Evolutionary conservation across 2,888 invertebrate genomes (phyloP).

Genomic region (Frankliniella intonsa): DNA sequence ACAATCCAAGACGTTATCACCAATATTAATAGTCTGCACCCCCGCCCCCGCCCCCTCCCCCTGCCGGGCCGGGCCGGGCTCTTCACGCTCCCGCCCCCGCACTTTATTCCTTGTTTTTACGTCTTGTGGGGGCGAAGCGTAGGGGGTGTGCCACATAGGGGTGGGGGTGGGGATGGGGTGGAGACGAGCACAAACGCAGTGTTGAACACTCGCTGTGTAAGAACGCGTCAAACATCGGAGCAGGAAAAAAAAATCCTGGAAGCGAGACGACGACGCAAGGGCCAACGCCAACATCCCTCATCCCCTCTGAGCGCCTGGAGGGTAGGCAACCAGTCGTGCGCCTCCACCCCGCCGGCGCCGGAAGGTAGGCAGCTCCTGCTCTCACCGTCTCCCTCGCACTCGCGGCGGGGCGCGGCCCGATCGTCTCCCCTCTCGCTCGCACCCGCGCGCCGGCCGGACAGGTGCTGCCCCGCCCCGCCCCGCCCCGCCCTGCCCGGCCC

Average conservation of each 20-base stretch:
- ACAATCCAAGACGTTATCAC: constrained; percentile 18
- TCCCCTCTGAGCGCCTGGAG: too few relatives aligned
- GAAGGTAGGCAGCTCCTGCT: too few relatives aligned
- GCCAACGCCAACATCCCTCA: too few relatives aligned
- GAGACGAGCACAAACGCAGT: neutral
- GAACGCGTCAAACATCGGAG: too few relatives aligned
- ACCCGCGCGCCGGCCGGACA: neutral
- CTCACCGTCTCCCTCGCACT: too few relatives aligned
- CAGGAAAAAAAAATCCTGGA: too few relatives aligned
- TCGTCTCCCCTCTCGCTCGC: neutral
- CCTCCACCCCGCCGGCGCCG: too few relatives aligned
- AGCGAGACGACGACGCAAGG: too few relatives aligned
- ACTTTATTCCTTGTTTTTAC: neutral
- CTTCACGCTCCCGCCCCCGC: neutral
- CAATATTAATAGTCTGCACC: constrained; percentile 3
- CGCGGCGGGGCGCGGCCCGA: too few relatives aligned
- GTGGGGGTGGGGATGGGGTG: neutral
- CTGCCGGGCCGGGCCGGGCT: too few relatives aligned
- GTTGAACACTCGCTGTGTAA: too few relatives aligned
- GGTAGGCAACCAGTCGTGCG: too few relatives aligned
- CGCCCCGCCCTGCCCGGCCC: neutral
- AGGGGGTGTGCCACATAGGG: neutral
- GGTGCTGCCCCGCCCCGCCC: neutral
- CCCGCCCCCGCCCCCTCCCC: neutral
- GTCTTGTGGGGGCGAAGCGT: neutral